A percentile compares a stretch with the other conserved stretches of the same genome.
Conservation (phyloP, 2,113 vertebrate genomes). For the Prinia subflava region DNA sequence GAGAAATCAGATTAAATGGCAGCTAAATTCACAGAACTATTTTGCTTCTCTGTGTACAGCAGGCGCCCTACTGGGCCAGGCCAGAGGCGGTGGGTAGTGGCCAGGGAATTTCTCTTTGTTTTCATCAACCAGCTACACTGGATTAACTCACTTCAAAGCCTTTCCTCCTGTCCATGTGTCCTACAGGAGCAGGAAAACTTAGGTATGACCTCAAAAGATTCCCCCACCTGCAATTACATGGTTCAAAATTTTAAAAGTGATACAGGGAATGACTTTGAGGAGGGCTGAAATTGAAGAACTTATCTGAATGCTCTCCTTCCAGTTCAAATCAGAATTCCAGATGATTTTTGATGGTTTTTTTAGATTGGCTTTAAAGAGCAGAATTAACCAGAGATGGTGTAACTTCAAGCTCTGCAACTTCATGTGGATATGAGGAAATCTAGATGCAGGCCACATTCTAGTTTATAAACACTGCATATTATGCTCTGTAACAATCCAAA, state of each 20-base stretch:
- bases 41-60: neutral
- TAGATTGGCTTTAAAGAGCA: neutral
- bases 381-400: neutral
- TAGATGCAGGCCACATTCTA: neutral
- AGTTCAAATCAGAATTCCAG: neutral
- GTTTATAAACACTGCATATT: conserved; percentile 9
- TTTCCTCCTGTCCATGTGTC: neutral
- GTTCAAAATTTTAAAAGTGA: neutral
- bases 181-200: neutral
- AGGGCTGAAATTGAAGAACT: neutral
- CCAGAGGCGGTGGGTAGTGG: neutral
- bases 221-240: neutral
- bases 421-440: neutral
- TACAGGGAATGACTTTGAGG: neutral
- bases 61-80: neutral
- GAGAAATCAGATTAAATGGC: conserved; percentile 18
- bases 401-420: neutral
- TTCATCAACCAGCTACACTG: neutral
- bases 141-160: neutral
- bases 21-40: conserved; percentile 36
- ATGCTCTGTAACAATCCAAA: conserved; percentile 37
- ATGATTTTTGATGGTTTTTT: neutral
- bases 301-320: neutral
- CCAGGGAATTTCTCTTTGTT: neutral
- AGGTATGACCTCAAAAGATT: neutral